Conservation (phyloP, 1,140 invertebrate species). For the Stenopsyche tienmushanensis region DNA sequence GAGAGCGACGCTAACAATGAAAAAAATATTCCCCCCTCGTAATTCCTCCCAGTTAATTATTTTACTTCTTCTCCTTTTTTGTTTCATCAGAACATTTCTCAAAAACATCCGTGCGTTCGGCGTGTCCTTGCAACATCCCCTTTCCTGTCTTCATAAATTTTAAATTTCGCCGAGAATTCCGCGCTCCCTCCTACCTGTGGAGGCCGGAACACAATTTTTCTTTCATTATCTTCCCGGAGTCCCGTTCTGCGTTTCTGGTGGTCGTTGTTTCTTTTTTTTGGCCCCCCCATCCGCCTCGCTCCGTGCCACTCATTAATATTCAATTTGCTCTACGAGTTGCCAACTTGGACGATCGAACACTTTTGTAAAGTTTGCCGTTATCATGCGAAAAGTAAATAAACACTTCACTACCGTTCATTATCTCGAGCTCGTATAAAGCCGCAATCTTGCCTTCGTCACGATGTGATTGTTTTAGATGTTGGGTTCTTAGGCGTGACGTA, state of each 20-base stretch:
- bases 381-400: too few relatives aligned
- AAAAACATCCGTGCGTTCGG: constrained; percentile 11
- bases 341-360: neutral
- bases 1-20: too few relatives aligned
- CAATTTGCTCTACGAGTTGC: constrained; percentile 15
- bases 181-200: constrained; percentile 9
- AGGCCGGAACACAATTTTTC: constrained; percentile 29
- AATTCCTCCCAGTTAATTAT: constrained; percentile 23
- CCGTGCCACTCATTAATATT: constrained; percentile 23
- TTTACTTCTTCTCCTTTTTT: constrained; percentile 16
- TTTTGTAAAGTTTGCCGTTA: neutral
- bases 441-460: neutral
- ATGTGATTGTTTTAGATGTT: too few relatives aligned
- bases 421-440: too few relatives aligned
- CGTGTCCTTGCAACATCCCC: constrained; percentile 11
- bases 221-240: constrained; percentile 23
- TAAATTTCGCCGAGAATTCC: constrained; percentile 24
- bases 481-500: too few relatives aligned
- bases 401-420: too few relatives aligned
- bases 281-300: constrained; percentile 6
- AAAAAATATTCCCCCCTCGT: too few relatives aligned
- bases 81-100: constrained; percentile 17
- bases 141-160: constrained; percentile 22
- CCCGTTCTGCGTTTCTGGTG: constrained; percentile 2
- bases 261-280: constrained; percentile 16